phyloP scores from a whole-genome alignment of 2,113 vertebrate genomes.

The Australoheros scitulus region DNA sequence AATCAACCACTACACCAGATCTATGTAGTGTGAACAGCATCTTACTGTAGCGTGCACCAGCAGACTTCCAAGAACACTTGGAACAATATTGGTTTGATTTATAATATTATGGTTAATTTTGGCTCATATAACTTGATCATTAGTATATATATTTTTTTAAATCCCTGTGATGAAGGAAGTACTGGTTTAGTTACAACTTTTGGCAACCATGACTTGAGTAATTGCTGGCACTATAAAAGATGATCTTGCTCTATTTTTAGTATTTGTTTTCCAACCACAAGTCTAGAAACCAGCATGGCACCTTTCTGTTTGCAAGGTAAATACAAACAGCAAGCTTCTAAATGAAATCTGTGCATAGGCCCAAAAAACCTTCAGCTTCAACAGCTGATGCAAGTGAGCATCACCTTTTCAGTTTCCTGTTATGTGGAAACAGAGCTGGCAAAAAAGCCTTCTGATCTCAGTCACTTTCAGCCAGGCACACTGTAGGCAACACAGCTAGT shows the following conservation, averaged over 20 bases:
- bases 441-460: background rate
- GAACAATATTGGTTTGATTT: background rate
- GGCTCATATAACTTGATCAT: background rate
- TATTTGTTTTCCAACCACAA: background rate
- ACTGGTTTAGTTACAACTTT: background rate
- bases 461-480: background rate
- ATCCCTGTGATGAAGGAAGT: background rate
- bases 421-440: background rate
- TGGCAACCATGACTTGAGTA: constrained; percentile 1
- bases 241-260: constrained; percentile 21
- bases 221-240: constrained; percentile 12
- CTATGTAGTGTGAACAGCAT: too few species aligned
- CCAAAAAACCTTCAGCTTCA: background rate
- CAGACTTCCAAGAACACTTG: background rate
- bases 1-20: background rate
- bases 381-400: background rate
- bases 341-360: background rate
- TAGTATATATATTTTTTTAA: background rate
- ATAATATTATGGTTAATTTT: background rate
- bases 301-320: background rate
- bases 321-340: background rate
- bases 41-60: too few species aligned
- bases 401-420: constrained; percentile 13
- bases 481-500: background rate
- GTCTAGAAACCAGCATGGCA: background rate